Evolutionary conservation across 2,113 vertebrate species (phyloP), one percentile per base, ranked within the genome.

Genomic region (Notiomystis cincta): DNA sequence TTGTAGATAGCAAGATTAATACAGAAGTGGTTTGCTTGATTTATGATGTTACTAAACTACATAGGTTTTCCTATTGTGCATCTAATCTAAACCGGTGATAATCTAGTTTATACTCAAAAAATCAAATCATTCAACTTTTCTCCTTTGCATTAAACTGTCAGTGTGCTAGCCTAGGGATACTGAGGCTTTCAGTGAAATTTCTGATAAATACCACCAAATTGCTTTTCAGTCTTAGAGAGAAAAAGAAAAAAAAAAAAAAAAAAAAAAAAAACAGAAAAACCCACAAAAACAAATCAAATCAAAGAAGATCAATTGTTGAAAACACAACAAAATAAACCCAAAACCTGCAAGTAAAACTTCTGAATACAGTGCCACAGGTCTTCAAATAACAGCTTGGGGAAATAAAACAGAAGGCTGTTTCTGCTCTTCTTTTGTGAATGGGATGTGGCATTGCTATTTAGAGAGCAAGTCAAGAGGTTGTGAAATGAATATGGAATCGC

Each of bases 401-500:
- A 64, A 67, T 42, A 28, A 56, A 66, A 67, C 8, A 35, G 53
- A 48, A 67, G 9, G 8, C 5, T 48, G 8, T 77, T 79, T 96
- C 35, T 51, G 8, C 19, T 85, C 35, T 62, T 70, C n/a, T 80
- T 90, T 79, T 86, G 53, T 44, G 67, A 93, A 92, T 88, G 67
- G 25, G 51, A 87, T 77, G 18, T 86, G 71, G 60, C 35, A 78
- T 28, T 60, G n/a, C 35, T 89, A 72, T 54, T 89, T 94, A 87
- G 42, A 72, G 31, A 89, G 37, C 65, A 71, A 83, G 28, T 56
- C 61, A 69, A 28, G 38, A 96, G 44, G 24, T 13, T 94, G 61
- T 81, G 81, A 86, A 93, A 89, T 83, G 57, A 97, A 92, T 92
- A 86, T 37, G n/a, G 69, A 93, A 86, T 75, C 48, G 65, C 22